Evolutionary conservation across 2,797 vertebrate genomes (phyloP).

Genomic region (Leuciscus waleckii): DNA sequence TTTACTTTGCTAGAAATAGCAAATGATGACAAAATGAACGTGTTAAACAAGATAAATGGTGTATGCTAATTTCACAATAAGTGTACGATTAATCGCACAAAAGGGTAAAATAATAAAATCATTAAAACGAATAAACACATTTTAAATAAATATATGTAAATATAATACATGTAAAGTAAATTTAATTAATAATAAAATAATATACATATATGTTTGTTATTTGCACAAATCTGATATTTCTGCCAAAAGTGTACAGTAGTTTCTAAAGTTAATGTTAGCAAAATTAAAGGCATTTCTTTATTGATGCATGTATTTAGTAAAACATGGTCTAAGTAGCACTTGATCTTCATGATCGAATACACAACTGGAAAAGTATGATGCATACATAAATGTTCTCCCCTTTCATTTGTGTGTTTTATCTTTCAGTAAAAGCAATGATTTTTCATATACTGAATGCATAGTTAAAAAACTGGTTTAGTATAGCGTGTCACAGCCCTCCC

Average conservation of each 20-base stretch:
- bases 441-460: background rate
- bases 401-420: background rate
- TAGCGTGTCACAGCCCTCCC: background rate
- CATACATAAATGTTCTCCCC: background rate
- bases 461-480: background rate
- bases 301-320: background rate
- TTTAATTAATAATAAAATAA: background rate
- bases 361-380: background rate
- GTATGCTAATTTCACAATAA: too few relatives aligned
- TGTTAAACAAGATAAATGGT: too few relatives aligned
- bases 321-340: background rate
- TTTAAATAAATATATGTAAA: too few relatives aligned
- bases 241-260: background rate
- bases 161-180: background rate
- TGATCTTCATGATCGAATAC: background rate
- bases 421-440: constrained; percentile 3
- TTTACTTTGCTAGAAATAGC: too few relatives aligned
- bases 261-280: background rate
- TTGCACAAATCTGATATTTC: background rate
- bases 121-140: too few relatives aligned
- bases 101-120: too few relatives aligned
- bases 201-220: background rate
- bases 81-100: too few relatives aligned
- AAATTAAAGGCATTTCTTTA: background rate
- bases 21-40: too few relatives aligned